phyloP scores from a whole-genome alignment of 2,888 invertebrate genomes.

The Andricus curvator region DNA sequence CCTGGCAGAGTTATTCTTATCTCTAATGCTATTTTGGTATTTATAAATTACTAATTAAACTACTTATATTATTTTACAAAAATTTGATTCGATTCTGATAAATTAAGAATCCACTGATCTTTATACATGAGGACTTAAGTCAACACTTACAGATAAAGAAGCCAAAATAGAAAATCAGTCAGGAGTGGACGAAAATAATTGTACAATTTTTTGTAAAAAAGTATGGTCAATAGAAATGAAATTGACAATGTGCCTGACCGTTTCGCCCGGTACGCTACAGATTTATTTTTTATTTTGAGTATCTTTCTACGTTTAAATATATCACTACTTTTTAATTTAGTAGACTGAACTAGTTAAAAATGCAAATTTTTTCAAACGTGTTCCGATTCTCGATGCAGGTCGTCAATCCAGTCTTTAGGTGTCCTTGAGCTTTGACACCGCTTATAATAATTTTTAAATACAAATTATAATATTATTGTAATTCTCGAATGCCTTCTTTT shows the following conservation, averaged over 20 bases:
- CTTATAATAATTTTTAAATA: too few relatives aligned
- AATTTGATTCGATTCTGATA: not conserved
- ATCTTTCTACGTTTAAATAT: too few relatives aligned
- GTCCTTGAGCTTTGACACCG: too few relatives aligned
- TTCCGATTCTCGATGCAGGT: too few relatives aligned
- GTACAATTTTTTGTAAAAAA: not conserved
- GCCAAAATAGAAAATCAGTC: not conserved
- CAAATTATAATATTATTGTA: too few relatives aligned
- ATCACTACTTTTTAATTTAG: not conserved
- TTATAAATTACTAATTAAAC: conserved; percentile 5
- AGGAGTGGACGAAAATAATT: not conserved
- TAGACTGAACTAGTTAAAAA: not conserved
- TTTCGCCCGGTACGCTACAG: too few relatives aligned
- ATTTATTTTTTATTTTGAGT: not conserved
- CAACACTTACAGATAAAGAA: not conserved
- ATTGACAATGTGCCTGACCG: not conserved
- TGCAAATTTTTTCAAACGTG: not conserved
- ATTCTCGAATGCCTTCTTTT: too few relatives aligned
- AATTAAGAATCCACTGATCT: not conserved
- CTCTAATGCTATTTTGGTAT: not conserved
- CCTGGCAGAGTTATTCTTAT: not conserved
- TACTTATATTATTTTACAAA: not conserved
- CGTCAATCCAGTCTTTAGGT: not conserved
- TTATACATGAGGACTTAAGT: not conserved
- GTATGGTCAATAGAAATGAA: not conserved